phyloP scores from a whole-genome alignment of 23 tunicate genomes.

The Diplosoma virens region DNA sequence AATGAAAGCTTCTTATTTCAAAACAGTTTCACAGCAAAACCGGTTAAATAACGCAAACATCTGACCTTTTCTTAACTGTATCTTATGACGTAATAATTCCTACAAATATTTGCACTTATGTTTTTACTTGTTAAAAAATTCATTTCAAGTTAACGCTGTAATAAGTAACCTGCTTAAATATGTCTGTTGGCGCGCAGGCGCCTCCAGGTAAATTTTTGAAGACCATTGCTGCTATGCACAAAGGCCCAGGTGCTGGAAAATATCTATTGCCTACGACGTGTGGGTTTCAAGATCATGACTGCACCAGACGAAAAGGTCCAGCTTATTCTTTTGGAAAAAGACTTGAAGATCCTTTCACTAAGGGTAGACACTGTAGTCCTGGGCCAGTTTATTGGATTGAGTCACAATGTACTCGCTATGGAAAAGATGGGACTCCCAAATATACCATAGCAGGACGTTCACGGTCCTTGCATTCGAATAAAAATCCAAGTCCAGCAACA shows the following conservation, averaged over 20 bases:
- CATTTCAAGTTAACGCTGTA: too few relatives aligned
- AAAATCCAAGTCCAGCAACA: slow-evolving; percentile 87
- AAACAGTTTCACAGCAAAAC: too few relatives aligned
- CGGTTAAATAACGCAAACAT: too few relatives aligned
- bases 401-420: slow-evolving; percentile 64
- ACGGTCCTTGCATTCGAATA: slow-evolving; percentile 39
- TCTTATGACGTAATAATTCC: too few relatives aligned
- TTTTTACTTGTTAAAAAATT: too few relatives aligned
- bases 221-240: too few relatives aligned
- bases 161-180: too few relatives aligned
- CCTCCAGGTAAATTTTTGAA: too few relatives aligned
- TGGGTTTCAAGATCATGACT: slow-evolving; percentile 85
- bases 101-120: too few relatives aligned
- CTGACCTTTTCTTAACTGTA: too few relatives aligned
- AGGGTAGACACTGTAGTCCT: slow-evolving; percentile 65
- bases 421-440: slow-evolving; percentile 83
- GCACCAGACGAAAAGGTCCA: slow-evolving; percentile 56
- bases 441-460: slow-evolving; percentile 77
- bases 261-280: slow-evolving; percentile 89
- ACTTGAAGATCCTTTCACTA: slow-evolving; percentile 58
- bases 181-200: too few relatives aligned
- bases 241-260: slow-evolving; percentile 91
- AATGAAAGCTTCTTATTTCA: too few relatives aligned
- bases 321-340: slow-evolving; percentile 87
- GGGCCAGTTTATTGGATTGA: slow-evolving; percentile 85